Evolutionary conservation across 2,797 vertebrate species (phyloP).

Genomic region (Urosaurus nigricauda): DNA sequence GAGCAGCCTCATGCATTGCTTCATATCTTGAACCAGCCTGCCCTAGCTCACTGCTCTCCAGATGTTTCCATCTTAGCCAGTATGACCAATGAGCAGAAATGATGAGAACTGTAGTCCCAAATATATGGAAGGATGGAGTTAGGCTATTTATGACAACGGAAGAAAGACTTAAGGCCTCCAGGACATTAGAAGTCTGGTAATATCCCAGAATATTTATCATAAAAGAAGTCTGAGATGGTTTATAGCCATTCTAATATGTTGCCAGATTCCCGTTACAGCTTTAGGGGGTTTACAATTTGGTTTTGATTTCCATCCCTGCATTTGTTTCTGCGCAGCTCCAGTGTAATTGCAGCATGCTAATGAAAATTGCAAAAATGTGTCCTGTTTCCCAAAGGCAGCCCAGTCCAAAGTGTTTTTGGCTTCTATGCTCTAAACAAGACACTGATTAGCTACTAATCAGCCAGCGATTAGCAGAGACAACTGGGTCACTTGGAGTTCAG

Average conservation of each 20-base stretch:
- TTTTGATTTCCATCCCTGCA: background rate
- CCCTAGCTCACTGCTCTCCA: background rate
- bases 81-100: background rate
- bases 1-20: background rate
- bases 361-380: conserved; percentile 23
- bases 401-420: conserved; percentile 76
- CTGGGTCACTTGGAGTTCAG: conserved; percentile 79
- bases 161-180: background rate
- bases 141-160: background rate
- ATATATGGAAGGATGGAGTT: background rate
- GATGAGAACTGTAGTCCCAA: background rate
- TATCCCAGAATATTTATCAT: background rate
- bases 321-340: background rate
- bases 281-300: conserved; percentile 2
- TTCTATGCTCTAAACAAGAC: conserved; percentile 76
- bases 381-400: conserved; percentile 64
- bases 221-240: background rate
- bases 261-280: conserved; percentile 27
- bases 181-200: conserved; percentile 7
- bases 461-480: conserved; percentile 77
- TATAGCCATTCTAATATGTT: background rate
- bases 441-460: conserved; percentile 82
- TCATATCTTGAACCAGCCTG: background rate
- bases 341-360: fast-evolving
- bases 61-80: background rate